A percentile compares a stretch with the other conserved stretches of the same genome.
These are phyloP conservation scores for Rhagophthalmus giganteus DNA, from an alignment of 2,888 invertebrate genomes.

Conservation along the genomic window DNA sequence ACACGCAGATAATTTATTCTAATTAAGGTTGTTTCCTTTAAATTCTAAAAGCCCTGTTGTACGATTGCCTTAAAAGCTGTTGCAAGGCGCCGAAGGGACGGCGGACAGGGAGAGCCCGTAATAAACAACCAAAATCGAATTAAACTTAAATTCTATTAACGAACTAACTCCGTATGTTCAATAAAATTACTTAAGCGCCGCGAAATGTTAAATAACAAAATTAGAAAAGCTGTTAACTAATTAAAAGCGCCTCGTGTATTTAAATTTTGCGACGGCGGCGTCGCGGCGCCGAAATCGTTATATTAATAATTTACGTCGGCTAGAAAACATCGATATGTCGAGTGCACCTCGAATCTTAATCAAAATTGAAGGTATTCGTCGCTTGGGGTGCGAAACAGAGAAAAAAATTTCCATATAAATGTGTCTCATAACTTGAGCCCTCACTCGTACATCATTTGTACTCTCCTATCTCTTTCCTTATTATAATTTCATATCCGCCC, in stretches of 20 bases:
- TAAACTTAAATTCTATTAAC: conserved; percentile 19
- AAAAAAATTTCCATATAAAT: conserved; percentile 37
- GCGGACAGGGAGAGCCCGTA: conserved; percentile 7
- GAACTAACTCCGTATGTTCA: conserved; percentile 11
- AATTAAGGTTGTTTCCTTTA: conserved; percentile 38
- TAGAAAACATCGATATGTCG: background rate
- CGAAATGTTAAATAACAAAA: conserved; percentile 10
- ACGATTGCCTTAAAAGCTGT: conserved; percentile 9
- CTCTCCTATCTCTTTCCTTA: conserved; percentile 23
- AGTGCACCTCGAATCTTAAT: conserved; percentile 3
- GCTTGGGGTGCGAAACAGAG: conserved; percentile 18
- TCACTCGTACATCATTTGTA: conserved; percentile 30
- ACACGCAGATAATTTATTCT: conserved; percentile 40
- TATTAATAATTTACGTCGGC: no score
- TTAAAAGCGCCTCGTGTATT: background rate
- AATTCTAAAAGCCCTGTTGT: conserved; percentile 16
- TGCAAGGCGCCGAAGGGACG: no score
- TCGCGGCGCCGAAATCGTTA: no score
- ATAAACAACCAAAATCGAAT: conserved; percentile 28
- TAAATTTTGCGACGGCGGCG: background rate
- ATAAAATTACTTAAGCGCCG: conserved; percentile 11
- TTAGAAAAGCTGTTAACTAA: conserved; percentile 4
- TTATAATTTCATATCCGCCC: conserved; percentile 13
- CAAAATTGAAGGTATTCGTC: conserved; percentile 14
- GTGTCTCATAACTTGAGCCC: conserved; percentile 34